Evolutionary conservation across 2,888 invertebrate species (phyloP).

Genomic region (Xanthorhoe designata): DNA sequence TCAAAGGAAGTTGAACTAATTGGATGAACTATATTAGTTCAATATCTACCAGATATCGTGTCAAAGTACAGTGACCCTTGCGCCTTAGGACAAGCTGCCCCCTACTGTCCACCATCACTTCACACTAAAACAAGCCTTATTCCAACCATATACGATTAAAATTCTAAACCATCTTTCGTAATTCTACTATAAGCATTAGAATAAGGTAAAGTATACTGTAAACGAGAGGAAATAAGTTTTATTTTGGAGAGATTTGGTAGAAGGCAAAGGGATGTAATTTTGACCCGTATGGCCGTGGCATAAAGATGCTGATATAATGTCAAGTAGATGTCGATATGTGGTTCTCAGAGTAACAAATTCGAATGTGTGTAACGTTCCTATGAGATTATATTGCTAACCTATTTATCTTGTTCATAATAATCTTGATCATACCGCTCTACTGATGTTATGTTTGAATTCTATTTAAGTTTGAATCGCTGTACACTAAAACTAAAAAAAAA

Average conservation of each 20-base stretch:
- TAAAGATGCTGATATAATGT: conserved; percentile 33
- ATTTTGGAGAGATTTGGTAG: not conserved
- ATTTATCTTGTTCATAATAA: too few relatives aligned
- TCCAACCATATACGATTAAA: not conserved
- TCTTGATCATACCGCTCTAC: too few relatives aligned
- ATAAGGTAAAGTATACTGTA: not conserved
- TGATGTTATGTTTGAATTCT: too few relatives aligned
- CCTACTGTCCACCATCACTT: conserved; percentile 4
- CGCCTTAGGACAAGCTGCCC: conserved; percentile 26
- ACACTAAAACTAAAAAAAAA: too few relatives aligned
- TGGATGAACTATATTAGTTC: conserved; percentile 43
- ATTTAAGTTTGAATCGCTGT: too few relatives aligned
- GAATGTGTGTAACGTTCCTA: conserved; percentile 1
- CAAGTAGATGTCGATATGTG: conserved; percentile 22
- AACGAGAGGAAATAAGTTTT: not conserved
- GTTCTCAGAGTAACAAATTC: conserved; percentile 16
- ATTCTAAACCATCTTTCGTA: not conserved
- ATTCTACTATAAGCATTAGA: not conserved
- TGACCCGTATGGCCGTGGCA: conserved; percentile 27
- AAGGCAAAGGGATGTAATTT: conserved; percentile 15
- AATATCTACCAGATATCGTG: conserved; percentile 33
- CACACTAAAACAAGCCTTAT: conserved; percentile 1
- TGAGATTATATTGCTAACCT: too few relatives aligned
- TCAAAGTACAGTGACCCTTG: conserved; percentile 40
- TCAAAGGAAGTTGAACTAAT: conserved; percentile 42